These are phyloP conservation scores for Salminus brasiliensis DNA, from an alignment of 2,113 vertebrate species.

Conservation along the genomic window DNA sequence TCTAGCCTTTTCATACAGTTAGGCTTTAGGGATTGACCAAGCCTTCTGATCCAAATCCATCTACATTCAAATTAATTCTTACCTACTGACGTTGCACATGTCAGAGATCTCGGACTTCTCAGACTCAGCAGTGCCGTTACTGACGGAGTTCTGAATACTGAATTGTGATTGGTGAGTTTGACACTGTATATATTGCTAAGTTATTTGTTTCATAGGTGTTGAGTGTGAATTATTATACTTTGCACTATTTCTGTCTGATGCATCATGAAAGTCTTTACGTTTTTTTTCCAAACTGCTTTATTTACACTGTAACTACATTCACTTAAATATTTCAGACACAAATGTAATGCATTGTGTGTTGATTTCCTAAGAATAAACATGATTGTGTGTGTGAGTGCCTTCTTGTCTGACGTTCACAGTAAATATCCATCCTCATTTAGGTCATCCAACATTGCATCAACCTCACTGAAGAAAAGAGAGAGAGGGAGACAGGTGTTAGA, in stretches of 20 bases:
- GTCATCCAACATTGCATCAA: conserved; percentile 65
- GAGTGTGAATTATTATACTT: neutral
- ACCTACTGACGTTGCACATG: conserved; percentile 26
- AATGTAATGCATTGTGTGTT: conserved; percentile 56
- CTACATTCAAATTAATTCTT: neutral
- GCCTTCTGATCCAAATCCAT: neutral
- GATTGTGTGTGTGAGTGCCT: conserved; percentile 12
- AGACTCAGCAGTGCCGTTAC: neutral
- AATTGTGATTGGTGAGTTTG: neutral
- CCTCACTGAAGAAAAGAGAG: conserved; percentile 62
- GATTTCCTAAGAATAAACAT: conserved; percentile 61
- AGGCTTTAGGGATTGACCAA: neutral
- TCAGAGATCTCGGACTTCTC: conserved; percentile 1
- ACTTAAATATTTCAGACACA: neutral
- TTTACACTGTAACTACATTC: conserved; percentile 33
- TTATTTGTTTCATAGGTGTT: neutral
- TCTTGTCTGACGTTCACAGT: conserved; percentile 24
- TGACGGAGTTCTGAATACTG: too few relatives aligned
- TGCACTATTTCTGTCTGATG: conserved; percentile 25
- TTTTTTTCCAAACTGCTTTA: conserved; percentile 43
- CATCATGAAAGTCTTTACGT: conserved; percentile 28
- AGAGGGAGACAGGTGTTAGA: conserved; percentile 37
- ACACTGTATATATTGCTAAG: conserved; percentile 48
- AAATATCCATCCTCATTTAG: conserved; percentile 47
- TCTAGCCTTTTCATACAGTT: neutral